phyloP scores from a whole-genome alignment of 2,797 vertebrate species.

The Balearica regulorum region DNA sequence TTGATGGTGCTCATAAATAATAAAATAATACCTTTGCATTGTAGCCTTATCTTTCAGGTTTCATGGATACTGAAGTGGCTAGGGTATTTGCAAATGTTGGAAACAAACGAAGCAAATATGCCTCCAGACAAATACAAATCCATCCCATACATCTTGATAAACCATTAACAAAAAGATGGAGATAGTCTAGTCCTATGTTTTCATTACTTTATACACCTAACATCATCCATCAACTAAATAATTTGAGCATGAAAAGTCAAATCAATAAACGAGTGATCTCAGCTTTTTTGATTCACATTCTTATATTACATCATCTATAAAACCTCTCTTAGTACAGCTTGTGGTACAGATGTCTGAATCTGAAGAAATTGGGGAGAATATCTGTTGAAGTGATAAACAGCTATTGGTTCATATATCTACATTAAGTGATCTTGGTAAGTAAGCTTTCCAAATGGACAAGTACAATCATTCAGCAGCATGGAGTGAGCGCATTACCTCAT shows the following conservation, averaged over 20 bases:
- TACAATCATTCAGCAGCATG: conserved; percentile 54
- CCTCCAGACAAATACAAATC: neutral
- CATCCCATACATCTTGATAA: neutral
- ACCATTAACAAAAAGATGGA: conserved; percentile 25
- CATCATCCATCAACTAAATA: conserved; percentile 66
- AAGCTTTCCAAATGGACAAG: conserved; percentile 55
- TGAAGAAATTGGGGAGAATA: conserved; percentile 61
- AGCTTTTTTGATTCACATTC: conserved; percentile 76
- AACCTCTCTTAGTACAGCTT: conserved; percentile 58
- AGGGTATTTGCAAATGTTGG: neutral
- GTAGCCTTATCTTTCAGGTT: conserved; percentile 8
- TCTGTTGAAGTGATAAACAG: conserved; percentile 75
- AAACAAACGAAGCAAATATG: neutral
- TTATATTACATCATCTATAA: conserved; percentile 77
- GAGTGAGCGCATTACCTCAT: conserved; percentile 21
- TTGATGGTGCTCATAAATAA: neutral
- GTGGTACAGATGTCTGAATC: conserved; percentile 64
- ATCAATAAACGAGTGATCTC: conserved; percentile 83
- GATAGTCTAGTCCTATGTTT: conserved; percentile 8
- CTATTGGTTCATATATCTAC: conserved; percentile 76
- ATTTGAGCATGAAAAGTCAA: conserved; percentile 79
- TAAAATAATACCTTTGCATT: neutral
- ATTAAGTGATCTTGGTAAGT: conserved; percentile 73
- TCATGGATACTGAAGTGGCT: neutral
- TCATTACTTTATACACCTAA: conserved; percentile 11